Base-by-base conservation (phyloP, 2,888 invertebrate species). In the Anagyrus pseudococci region DNA sequence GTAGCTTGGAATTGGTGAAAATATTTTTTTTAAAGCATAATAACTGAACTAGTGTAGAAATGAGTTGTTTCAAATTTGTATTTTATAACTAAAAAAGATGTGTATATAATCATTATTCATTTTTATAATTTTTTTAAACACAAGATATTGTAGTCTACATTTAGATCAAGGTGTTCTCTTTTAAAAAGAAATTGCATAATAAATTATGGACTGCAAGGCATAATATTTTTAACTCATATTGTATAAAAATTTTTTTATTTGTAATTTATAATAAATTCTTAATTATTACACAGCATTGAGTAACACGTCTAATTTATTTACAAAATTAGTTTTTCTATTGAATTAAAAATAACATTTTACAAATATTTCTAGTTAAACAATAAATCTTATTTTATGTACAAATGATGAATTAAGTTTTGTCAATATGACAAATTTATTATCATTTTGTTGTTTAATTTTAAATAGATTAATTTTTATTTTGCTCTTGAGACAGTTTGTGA, bases 401-500 rank as follows among this genome's bases (percentile, higher is more conserved):
- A 8, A 37, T 23, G 23, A 20, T 4, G 40, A 48, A 2, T 33
- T 33, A 17, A 25, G 8, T 23, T 47, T 23, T 57, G 37, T 26
- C 29, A 29, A 43, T 29, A 29, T 29, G 23, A 49, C 22, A 57
- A 57, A 48, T 41, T 23, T 20, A 13, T 40, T 47, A 10, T 26
- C 20, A 40, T n/a, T 23, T 0, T 43, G 6, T 29, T 37, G 17
- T 22, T 40, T 44, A 19, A 52, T 33, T 25, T 40, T 29, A 25
- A 49, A 26, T 40, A 22, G 62, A 53, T 67, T 57, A 70, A 15
- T 75, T 71, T 65, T 80, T 81, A 33, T 77, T 81, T 71, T 87
- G 86, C 66, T 87, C 86, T 37, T 84, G 85, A 29, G 88, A 87
- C 59, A 90, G 79, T 77, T 91, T 91, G 33, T 88, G 88, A 72